Percentiles rank a stretch among this genome's conserved stretches.
Conservation (phyloP, 1,140 invertebrate species). For the Euura saliciscinereae region DNA sequence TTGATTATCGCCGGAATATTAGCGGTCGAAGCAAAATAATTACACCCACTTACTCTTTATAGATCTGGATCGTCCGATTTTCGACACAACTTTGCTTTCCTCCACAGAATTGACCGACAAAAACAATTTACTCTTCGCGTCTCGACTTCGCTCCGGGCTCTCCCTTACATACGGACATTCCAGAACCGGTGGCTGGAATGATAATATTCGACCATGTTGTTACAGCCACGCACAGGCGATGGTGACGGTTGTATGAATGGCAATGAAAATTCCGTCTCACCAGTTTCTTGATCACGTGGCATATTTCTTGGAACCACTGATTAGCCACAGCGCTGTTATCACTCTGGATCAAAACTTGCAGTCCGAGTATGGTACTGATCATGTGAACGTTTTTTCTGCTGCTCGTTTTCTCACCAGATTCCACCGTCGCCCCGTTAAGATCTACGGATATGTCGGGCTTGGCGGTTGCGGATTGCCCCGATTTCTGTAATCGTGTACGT, state of each 20-base stretch:
- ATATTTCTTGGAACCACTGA: constrained; percentile 64
- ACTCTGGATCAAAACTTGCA: constrained; percentile 65
- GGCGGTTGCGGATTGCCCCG: constrained; percentile 44
- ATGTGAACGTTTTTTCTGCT: constrained; percentile 68
- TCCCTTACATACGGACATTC: constrained; percentile 22
- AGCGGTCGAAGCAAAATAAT: too few relatives aligned
- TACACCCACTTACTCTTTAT: constrained; percentile 28
- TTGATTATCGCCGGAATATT: too few relatives aligned
- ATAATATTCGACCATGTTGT: not conserved
- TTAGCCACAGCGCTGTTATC: constrained; percentile 56
- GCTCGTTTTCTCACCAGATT: constrained; percentile 63
- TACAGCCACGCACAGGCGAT: too few relatives aligned
- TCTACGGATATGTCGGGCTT: constrained; percentile 66
- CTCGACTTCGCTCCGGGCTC: constrained; percentile 21
- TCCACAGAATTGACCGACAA: constrained; percentile 19
- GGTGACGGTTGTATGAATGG: too few relatives aligned
- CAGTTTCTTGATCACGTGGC: constrained; percentile 57
- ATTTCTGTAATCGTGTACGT: constrained; percentile 41
- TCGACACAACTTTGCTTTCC: constrained; percentile 25
- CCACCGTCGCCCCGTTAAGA: constrained; percentile 62
- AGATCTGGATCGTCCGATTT: constrained; percentile 28
- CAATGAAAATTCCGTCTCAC: constrained; percentile 35
- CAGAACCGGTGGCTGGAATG: constrained; percentile 23
- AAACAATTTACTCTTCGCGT: constrained; percentile 22
- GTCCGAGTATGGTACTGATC: constrained; percentile 60